phyloP scores from a whole-genome alignment of 2,888 invertebrate species.

The Lasioglossum figueresi region DNA sequence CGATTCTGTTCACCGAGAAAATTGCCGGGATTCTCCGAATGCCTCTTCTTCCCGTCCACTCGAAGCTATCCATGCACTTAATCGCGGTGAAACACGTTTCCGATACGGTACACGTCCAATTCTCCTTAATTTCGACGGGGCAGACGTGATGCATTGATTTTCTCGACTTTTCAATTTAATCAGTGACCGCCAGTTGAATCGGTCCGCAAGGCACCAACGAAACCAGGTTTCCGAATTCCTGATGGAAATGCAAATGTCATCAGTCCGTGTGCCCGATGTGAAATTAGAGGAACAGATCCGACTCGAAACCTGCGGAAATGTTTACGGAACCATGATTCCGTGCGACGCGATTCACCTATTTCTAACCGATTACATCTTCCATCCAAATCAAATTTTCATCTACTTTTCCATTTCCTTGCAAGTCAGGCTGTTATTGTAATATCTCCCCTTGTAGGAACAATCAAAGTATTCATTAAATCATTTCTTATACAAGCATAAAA shows the following conservation, averaged over 20 bases:
- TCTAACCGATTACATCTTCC: too few relatives aligned
- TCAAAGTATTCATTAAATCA: too few relatives aligned
- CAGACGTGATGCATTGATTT: constrained; percentile 50
- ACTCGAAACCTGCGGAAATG: constrained; percentile 20
- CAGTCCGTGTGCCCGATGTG: constrained; percentile 37
- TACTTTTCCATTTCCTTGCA: too few relatives aligned
- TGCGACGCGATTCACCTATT: background rate
- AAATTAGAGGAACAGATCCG: constrained; percentile 37
- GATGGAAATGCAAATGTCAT: constrained; percentile 60
- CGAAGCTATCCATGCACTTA: constrained; percentile 16
- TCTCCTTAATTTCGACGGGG: constrained; percentile 42
- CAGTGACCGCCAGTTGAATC: constrained; percentile 40
- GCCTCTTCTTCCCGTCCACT: background rate
- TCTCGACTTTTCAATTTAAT: constrained; percentile 57
- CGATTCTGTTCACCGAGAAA: background rate
- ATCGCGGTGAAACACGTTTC: constrained; percentile 38
- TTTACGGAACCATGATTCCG: background rate
- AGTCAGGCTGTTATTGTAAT: too few relatives aligned
- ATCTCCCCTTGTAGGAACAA: too few relatives aligned
- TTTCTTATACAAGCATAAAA: too few relatives aligned
- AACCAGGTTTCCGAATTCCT: constrained; percentile 45
- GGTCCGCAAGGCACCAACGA: constrained; percentile 18
- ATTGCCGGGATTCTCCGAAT: constrained; percentile 2
- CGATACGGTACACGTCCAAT: constrained; percentile 34
- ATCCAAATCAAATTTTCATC: constrained; percentile 1